A percentile compares a stretch with the other conserved stretches of the same genome.
phyloP scores from a whole-genome alignment of 2,888 invertebrate genomes.

The Scaptomyza polygonia region DNA sequence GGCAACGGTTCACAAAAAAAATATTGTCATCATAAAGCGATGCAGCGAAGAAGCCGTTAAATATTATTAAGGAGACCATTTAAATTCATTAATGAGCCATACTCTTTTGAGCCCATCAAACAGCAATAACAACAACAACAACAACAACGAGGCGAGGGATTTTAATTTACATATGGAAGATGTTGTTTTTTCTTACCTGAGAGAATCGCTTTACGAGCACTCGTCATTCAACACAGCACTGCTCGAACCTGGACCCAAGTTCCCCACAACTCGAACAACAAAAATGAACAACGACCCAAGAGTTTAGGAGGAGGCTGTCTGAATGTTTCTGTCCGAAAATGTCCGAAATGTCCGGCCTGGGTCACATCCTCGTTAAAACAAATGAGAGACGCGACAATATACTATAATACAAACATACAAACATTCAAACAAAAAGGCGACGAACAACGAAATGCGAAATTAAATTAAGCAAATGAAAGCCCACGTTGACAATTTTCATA shows the following conservation, averaged over 20 bases:
- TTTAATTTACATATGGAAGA: conserved; percentile 73
- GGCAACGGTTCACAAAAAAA: conserved; percentile 58
- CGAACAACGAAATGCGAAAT: conserved; percentile 59
- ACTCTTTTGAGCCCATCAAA: conserved; percentile 54
- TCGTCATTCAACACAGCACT: conserved; percentile 18
- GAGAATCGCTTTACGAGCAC: conserved; percentile 52
- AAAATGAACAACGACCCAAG: conserved; percentile 76
- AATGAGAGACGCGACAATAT: conserved; percentile 52
- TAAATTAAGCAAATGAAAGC: conserved; percentile 81
- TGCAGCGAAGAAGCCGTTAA: conserved; percentile 84
- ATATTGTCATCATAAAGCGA: conserved; percentile 84
- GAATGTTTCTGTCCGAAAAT: conserved; percentile 4
- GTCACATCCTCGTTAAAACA: conserved; percentile 66
- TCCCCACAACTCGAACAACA: conserved; percentile 18
- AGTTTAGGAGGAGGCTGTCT: conserved; percentile 26
- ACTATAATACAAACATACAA: neutral
- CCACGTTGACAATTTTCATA: conserved; percentile 81
- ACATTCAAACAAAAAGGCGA: conserved; percentile 60
- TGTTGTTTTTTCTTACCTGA: conserved; percentile 57
- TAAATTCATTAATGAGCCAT: conserved; percentile 84
- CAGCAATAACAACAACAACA: conserved; percentile 25
- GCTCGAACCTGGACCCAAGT: conserved; percentile 27
- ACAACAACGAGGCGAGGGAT: conserved; percentile 22
- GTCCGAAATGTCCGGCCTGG: conserved; percentile 6
- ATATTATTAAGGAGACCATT: conserved; percentile 84